Evolutionary conservation across 2,888 invertebrate species (phyloP).

Genomic region (Sinhomidia bicolor): DNA sequence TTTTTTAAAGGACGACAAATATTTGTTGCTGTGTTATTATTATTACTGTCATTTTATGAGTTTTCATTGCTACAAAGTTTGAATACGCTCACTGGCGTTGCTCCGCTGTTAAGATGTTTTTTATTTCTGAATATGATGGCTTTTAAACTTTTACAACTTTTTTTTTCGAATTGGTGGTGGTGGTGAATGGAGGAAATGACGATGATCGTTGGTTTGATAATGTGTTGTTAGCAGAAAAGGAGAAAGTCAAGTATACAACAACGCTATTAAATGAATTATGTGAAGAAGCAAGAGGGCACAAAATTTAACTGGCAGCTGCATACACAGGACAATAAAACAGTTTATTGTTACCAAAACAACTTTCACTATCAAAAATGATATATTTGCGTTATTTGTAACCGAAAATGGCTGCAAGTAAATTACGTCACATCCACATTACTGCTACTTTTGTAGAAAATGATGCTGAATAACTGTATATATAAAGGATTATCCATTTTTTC

Average conservation of each 20-base stretch:
- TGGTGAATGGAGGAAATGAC: neutral
- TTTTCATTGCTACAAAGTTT: neutral
- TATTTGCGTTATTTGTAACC: neutral
- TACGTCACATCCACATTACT: neutral
- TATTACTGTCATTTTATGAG: conserved; percentile 25
- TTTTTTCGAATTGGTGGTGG: neutral
- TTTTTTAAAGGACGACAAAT: conserved; percentile 48
- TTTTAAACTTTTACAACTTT: neutral
- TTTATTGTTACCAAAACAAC: neutral
- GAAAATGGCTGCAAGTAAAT: neutral
- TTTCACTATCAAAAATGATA: neutral
- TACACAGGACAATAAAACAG: neutral
- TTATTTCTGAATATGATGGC: neutral
- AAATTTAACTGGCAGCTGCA: too few relatives aligned
- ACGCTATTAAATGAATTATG: too few relatives aligned
- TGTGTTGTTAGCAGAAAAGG: too few relatives aligned
- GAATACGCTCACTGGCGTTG: too few relatives aligned
- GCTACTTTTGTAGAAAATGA: neutral
- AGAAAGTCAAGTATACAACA: too few relatives aligned
- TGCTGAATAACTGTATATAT: neutral
- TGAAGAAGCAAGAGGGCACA: too few relatives aligned
- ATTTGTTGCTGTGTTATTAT: conserved; percentile 26
- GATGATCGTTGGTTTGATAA: too few relatives aligned
- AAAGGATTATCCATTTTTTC: neutral
- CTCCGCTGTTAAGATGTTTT: neutral